Percentiles rank a stretch among this genome's conserved stretches.
Conservation (phyloP, 2,113 vertebrate genomes). For the Pipa parva region DNA sequence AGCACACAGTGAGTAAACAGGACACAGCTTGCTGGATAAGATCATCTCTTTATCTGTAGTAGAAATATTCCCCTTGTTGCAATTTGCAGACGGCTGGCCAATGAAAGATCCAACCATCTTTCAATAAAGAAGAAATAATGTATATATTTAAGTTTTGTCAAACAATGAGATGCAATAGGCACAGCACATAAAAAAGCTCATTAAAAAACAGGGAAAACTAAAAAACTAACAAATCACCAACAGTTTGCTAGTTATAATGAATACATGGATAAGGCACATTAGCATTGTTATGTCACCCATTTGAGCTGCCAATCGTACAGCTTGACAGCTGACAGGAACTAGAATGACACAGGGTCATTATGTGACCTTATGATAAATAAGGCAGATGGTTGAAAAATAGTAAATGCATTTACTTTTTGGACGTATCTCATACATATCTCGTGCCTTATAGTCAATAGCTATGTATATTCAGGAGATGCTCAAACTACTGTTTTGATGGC, state of each 20-base stretch:
- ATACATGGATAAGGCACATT: background rate
- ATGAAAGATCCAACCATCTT: too few relatives aligned
- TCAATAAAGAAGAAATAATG: background rate
- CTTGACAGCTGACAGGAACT: slow-evolving; percentile 59
- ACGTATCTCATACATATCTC: too few relatives aligned
- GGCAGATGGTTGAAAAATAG: slow-evolving; percentile 32
- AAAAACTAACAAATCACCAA: background rate
- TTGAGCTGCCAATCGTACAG: background rate
- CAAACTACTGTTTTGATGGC: too few relatives aligned
- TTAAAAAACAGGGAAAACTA: background rate
- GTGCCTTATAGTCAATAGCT: too few relatives aligned
- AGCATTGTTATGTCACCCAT: slow-evolving; percentile 17
- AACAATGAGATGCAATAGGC: background rate
- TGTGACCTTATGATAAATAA: slow-evolving; percentile 40
- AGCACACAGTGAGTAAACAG: too few relatives aligned
- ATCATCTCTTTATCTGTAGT: too few relatives aligned
- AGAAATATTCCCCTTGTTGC: too few relatives aligned
- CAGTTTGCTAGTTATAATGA: background rate
- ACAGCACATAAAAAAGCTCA: too few relatives aligned
- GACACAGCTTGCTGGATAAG: too few relatives aligned
- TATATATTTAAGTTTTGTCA: background rate
- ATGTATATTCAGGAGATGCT: too few relatives aligned
- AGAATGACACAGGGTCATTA: slow-evolving; percentile 44
- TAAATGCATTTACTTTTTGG: too few relatives aligned
- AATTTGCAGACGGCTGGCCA: too few relatives aligned